A percentile compares a stretch with the other conserved stretches of the same genome.
Evolutionary conservation across 2,888 invertebrate genomes (phyloP).

Genomic region (Rhagophthalmus giganteus): DNA sequence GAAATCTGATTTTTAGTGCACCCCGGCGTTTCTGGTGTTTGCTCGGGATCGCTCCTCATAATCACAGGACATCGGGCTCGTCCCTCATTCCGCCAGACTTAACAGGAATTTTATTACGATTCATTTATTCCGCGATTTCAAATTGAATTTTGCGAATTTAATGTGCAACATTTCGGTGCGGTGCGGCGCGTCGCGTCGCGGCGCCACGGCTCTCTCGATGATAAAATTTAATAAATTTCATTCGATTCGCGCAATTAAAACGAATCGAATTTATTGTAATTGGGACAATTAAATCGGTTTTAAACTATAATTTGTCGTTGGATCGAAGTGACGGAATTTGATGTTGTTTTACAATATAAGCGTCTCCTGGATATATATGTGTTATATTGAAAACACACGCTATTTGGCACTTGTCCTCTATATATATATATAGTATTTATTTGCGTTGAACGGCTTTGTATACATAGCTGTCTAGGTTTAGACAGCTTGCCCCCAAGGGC

Average conservation of each 20-base stretch:
- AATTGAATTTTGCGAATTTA: constrained; percentile 51
- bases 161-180: constrained; percentile 36
- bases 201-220: constrained; percentile 32
- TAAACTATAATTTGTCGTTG: too few relatives aligned
- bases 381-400: constrained; percentile 17
- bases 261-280: too few relatives aligned
- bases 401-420: constrained; percentile 31
- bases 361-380: constrained; percentile 8
- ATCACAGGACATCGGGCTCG: constrained; percentile 41
- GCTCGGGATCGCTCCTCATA: constrained; percentile 46
- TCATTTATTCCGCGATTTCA: constrained; percentile 46
- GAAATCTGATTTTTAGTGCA: constrained; percentile 52
- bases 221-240: constrained; percentile 26
- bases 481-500: constrained; percentile 29
- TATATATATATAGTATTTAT: too few relatives aligned
- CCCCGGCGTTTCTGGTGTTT: constrained; percentile 42
- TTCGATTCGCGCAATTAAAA: too few relatives aligned
- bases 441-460: constrained; percentile 28
- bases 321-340: too few relatives aligned
- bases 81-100: constrained; percentile 49
- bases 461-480: constrained; percentile 33
- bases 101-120: constrained; percentile 49
- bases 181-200: constrained; percentile 35
- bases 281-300: too few relatives aligned
- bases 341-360: constrained; percentile 9